phyloP scores from a whole-genome alignment of 2,888 invertebrate genomes.

The Spodoptera littoralis region DNA sequence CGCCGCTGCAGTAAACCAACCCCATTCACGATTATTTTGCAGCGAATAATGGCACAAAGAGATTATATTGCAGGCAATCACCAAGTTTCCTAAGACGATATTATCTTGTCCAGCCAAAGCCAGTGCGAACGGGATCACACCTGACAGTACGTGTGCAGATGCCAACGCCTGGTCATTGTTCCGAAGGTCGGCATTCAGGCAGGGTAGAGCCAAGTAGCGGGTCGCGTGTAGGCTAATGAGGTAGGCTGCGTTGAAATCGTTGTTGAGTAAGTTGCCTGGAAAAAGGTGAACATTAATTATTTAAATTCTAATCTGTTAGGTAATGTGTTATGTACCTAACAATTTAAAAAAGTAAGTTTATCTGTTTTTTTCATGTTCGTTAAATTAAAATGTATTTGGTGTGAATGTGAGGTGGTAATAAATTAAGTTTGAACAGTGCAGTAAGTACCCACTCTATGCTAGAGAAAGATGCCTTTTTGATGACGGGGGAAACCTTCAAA shows the following conservation, averaged over 20 bases:
- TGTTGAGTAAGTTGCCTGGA: constrained; percentile 71
- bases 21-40: constrained; percentile 69
- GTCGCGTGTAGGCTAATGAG: constrained; percentile 70
- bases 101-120: constrained; percentile 72
- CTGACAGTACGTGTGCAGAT: constrained; percentile 73
- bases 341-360: too few species aligned
- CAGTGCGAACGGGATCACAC: constrained; percentile 75
- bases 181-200: constrained; percentile 78
- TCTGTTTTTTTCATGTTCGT: too few species aligned
- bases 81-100: constrained; percentile 67
- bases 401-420: too few species aligned
- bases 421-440: too few species aligned
- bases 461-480: too few species aligned
- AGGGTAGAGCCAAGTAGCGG: constrained; percentile 76
- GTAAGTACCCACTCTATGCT: too few species aligned
- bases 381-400: too few species aligned
- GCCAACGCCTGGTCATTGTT: constrained; percentile 63
- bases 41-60: constrained; percentile 72
- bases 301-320: too few species aligned
- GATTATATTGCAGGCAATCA: constrained; percentile 74
- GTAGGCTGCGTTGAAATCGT: constrained; percentile 71
- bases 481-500: too few species aligned
- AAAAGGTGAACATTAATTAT: constrained; percentile 15
- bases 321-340: too few species aligned
- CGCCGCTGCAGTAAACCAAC: constrained; percentile 76